Conservation (phyloP, 2,113 vertebrate genomes). For the Odocoileus hemionus region DNA sequence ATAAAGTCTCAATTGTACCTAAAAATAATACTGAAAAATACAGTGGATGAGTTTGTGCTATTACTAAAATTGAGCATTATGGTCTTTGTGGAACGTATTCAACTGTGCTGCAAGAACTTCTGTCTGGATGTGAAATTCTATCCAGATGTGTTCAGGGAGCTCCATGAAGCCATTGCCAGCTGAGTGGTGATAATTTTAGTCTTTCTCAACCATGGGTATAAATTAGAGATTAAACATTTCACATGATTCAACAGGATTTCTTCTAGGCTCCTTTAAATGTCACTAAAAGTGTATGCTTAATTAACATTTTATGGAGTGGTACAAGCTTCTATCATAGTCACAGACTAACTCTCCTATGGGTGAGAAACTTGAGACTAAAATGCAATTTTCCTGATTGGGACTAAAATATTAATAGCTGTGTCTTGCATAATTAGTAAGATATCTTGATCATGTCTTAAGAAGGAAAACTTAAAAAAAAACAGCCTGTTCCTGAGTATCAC, state of each 20-base stretch:
- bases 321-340: background rate
- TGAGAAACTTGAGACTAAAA: slow-evolving; percentile 24
- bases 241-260: slow-evolving; percentile 31
- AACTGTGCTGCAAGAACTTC: background rate
- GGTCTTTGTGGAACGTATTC: slow-evolving; percentile 2
- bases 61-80: slow-evolving; percentile 17
- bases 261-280: background rate
- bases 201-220: background rate
- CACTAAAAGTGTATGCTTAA: background rate
- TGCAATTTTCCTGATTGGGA: background rate
- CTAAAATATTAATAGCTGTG: background rate
- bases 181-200: slow-evolving; percentile 28
- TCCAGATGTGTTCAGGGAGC: slow-evolving; percentile 27
- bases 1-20: slow-evolving; percentile 57
- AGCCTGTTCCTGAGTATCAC: background rate
- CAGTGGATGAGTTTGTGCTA: background rate
- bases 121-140: background rate
- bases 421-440: background rate
- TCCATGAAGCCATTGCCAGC: background rate
- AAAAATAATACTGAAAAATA: slow-evolving; percentile 53
- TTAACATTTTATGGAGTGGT: background rate
- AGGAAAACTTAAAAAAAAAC: background rate
- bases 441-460: slow-evolving; percentile 1
- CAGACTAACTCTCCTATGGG: background rate
- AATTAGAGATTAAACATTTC: slow-evolving; percentile 48